phyloP scores from a whole-genome alignment of 2,888 invertebrate genomes.

The Platycnemis pennipes region DNA sequence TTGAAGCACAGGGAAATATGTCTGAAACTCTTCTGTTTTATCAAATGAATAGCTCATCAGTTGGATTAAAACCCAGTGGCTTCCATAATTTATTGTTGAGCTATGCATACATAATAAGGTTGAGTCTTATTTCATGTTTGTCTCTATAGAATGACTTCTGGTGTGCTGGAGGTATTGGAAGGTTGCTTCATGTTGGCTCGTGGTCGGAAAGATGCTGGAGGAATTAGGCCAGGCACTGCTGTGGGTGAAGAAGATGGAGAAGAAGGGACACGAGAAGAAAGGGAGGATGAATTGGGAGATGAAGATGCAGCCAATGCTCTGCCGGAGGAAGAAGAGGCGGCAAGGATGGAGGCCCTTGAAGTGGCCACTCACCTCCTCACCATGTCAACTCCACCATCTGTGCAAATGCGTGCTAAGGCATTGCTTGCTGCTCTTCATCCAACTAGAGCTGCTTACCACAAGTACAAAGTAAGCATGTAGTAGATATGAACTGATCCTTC shows the following conservation, averaged over 20 bases:
- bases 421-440: slow-evolving; percentile 90
- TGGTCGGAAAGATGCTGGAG: slow-evolving; percentile 30
- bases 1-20: no score
- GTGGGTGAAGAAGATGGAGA: slow-evolving; percentile 48
- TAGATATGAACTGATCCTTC: neutral
- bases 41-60: no score
- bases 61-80: no score
- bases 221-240: neutral
- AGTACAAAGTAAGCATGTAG: slow-evolving; percentile 86
- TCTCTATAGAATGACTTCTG: slow-evolving; percentile 83
- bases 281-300: slow-evolving; percentile 33
- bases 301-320: neutral
- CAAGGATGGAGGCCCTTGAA: slow-evolving; percentile 83
- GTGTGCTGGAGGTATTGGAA: slow-evolving; percentile 87
- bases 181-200: slow-evolving; percentile 83
- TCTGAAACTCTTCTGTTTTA: no score
- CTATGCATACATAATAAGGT: no score
- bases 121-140: neutral
- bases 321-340: slow-evolving; percentile 76
- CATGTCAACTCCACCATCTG: slow-evolving; percentile 86
- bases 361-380: slow-evolving; percentile 85
- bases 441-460: slow-evolving; percentile 88
- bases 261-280: neutral
- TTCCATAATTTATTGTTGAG: no score
- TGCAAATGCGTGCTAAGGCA: slow-evolving; percentile 90